Evolutionary conservation across 2,888 invertebrate species (phyloP).

Genomic region (Rhopalosiphum nymphaeae): DNA sequence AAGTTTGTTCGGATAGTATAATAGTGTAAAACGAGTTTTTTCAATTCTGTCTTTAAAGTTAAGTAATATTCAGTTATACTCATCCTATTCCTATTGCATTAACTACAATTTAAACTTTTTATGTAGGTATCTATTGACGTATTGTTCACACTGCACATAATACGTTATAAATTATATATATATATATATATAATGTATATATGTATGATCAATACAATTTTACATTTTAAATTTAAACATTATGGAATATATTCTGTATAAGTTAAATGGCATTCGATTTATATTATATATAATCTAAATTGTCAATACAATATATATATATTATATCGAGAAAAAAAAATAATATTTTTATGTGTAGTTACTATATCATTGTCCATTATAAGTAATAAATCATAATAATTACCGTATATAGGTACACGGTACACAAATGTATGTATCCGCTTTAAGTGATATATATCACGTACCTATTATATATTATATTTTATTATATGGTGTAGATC

Average conservation of each 20-base stretch:
- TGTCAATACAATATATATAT: not conserved
- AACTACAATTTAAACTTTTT: slow-evolving; percentile 27
- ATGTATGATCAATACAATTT: not conserved
- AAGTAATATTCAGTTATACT: slow-evolving; percentile 24
- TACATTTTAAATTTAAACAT: not conserved
- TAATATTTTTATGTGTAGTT: not conserved
- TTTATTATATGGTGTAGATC: not conserved
- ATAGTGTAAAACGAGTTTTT: slow-evolving; percentile 40
- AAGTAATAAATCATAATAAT: not conserved
- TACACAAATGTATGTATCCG: not conserved
- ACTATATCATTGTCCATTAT: not conserved
- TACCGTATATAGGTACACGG: not conserved
- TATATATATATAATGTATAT: not conserved
- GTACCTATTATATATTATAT: not conserved
- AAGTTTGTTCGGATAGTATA: slow-evolving; percentile 32
- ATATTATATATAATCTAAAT: not conserved
- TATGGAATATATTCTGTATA: not conserved
- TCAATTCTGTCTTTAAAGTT: slow-evolving; percentile 25
- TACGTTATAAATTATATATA: not conserved
- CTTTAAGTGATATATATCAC: not conserved
- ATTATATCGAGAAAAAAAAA: not conserved
- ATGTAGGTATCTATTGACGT: not conserved
- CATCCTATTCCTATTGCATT: not conserved
- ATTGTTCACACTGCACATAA: not conserved
- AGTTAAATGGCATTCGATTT: not conserved